Conservation (phyloP, 2,888 invertebrate genomes). For the Antitype chi region DNA sequence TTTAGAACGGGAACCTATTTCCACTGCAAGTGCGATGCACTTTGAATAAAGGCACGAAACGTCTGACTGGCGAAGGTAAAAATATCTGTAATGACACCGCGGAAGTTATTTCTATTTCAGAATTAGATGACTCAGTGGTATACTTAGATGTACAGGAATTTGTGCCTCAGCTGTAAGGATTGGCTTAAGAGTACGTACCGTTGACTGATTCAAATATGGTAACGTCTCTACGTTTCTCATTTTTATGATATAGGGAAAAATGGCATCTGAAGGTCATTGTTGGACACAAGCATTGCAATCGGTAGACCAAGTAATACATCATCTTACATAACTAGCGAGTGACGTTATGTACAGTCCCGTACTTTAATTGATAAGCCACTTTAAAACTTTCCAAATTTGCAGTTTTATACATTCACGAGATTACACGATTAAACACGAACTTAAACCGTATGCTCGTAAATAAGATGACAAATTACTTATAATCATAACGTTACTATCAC, state of each 20-base stretch:
- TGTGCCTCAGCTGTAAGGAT: constrained; percentile 18
- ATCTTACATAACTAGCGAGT: not conserved
- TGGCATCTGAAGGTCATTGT: not conserved
- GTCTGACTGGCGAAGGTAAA: constrained; percentile 67
- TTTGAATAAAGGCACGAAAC: constrained; percentile 73
- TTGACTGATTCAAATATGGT: not conserved
- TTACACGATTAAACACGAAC: too few species aligned
- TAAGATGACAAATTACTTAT: too few species aligned
- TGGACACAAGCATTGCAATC: not conserved
- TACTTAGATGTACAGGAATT: constrained; percentile 33
- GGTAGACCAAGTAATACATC: not conserved
- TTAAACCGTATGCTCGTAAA: too few species aligned
- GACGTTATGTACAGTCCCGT: too few species aligned
- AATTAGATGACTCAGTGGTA: constrained; percentile 37
- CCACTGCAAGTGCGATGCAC: constrained; percentile 81
- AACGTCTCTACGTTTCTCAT: too few species aligned
- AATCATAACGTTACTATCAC: too few species aligned
- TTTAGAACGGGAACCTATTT: constrained; percentile 78
- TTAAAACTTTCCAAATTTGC: too few species aligned
- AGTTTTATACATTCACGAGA: too few species aligned
- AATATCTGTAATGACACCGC: constrained; percentile 61
- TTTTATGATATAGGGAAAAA: too few species aligned
- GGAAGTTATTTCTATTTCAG: constrained; percentile 59
- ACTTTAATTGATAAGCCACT: too few species aligned
- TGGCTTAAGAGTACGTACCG: not conserved